Evolutionary conservation across 2,888 invertebrate species (phyloP).

Genomic region (Watsonalla cultraria): DNA sequence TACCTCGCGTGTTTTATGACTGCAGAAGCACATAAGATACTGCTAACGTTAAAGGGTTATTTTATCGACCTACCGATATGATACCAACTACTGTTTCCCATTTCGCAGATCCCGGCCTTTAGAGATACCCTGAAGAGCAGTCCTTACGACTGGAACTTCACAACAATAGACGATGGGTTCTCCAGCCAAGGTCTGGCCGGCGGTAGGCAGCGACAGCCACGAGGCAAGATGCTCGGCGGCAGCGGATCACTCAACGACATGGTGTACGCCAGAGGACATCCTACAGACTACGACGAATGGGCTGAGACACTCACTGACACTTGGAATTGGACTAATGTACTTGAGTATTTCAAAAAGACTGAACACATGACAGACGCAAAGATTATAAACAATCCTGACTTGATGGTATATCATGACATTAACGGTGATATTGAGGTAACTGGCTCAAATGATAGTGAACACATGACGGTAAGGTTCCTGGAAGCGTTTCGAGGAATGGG

Average conservation of each 20-base stretch:
- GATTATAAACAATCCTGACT: slow-evolving; percentile 39
- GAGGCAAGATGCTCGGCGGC: slow-evolving; percentile 61
- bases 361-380: slow-evolving; percentile 54
- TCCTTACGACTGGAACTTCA: slow-evolving; percentile 62
- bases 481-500: slow-evolving; percentile 53
- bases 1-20: no score
- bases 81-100: neutral
- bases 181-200: slow-evolving; percentile 46
- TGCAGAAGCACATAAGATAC: no score
- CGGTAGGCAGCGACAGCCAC: slow-evolving; percentile 50
- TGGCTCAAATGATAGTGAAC: slow-evolving; percentile 29
- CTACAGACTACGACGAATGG: slow-evolving; percentile 61
- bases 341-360: slow-evolving; percentile 57
- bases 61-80: neutral
- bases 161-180: slow-evolving; percentile 38
- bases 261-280: slow-evolving; percentile 61
- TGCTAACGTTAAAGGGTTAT: neutral
- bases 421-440: slow-evolving; percentile 57
- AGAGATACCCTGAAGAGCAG: slow-evolving; percentile 34
- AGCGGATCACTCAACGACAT: slow-evolving; percentile 61
- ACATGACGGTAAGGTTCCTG: slow-evolving; percentile 34
- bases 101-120: slow-evolving; percentile 53
- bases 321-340: slow-evolving; percentile 55
- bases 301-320: slow-evolving; percentile 34
- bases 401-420: slow-evolving; percentile 45